Evolutionary conservation across 2,797 vertebrate genomes (phyloP).

Genomic region (Rhincodon typus): DNA sequence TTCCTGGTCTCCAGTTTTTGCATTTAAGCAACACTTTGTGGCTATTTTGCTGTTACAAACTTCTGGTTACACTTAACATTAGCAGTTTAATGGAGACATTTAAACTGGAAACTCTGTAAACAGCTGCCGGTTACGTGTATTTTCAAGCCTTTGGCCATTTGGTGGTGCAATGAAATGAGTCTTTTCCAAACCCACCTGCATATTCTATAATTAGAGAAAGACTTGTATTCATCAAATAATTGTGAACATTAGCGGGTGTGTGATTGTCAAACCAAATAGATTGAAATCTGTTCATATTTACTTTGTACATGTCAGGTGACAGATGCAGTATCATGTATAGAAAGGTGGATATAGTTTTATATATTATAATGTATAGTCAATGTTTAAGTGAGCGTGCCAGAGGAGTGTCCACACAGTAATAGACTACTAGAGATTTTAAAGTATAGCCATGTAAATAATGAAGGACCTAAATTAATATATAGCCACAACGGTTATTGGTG

Average conservation of each 20-base stretch:
- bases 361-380: too few relatives aligned
- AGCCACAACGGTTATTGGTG: not conserved
- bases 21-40: not conserved
- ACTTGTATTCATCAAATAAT: not conserved
- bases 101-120: not conserved
- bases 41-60: not conserved
- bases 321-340: not conserved
- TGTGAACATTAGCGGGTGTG: not conserved
- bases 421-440: not conserved
- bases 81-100: too few relatives aligned
- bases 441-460: conserved; percentile 15
- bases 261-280: not conserved
- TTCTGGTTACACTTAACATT: not conserved
- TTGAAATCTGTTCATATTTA: not conserved
- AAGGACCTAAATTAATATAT: not conserved
- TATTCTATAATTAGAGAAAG: too few relatives aligned
- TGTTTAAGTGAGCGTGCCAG: not conserved
- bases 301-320: not conserved
- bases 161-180: not conserved
- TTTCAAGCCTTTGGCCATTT: not conserved
- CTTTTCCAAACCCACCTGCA: not conserved
- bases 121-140: not conserved
- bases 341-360: not conserved
- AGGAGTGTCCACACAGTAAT: not conserved
- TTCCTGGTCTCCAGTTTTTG: not conserved